A percentile compares a stretch with the other conserved stretches of the same genome.
phyloP scores from a whole-genome alignment of 1,140 invertebrate species.

The Nasonia longicornis region DNA sequence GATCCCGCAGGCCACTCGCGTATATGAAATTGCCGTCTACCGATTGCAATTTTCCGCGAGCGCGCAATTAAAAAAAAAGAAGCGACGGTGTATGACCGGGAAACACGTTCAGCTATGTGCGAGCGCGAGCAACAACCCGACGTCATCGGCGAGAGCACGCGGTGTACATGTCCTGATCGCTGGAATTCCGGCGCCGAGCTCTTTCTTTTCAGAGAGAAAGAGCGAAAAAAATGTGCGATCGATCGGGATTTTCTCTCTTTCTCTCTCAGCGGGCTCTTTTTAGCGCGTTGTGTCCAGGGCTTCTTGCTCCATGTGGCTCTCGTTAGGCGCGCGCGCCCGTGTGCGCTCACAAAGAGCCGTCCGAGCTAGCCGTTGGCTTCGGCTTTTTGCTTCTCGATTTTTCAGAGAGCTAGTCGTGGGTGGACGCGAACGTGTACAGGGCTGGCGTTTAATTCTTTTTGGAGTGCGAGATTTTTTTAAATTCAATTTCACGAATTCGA shows the following conservation, averaged over 20 bases:
- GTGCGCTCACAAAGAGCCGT: background rate
- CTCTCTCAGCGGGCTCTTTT: background rate
- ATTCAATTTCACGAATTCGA: background rate
- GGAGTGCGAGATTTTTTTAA: background rate
- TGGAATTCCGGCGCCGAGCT: background rate
- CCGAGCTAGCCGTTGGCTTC: background rate
- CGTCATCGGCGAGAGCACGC: background rate
- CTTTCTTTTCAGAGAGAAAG: background rate
- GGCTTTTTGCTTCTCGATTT: background rate
- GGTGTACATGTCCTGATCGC: background rate
- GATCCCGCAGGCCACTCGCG: background rate
- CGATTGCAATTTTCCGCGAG: background rate
- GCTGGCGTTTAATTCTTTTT: background rate
- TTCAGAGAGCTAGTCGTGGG: background rate
- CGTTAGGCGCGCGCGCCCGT: background rate
- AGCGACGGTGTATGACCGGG: too few species aligned
- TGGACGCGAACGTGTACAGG: background rate
- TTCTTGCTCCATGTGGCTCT: background rate
- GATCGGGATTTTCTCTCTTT: slow-evolving; percentile 9
- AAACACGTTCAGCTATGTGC: background rate
- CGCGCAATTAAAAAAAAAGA: background rate
- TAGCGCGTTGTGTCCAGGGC: background rate
- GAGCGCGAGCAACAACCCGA: background rate
- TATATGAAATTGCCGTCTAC: background rate
- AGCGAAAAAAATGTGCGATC: background rate